Evolutionary conservation across 2,888 invertebrate species (phyloP), one percentile per base, ranked within the genome.

Genomic region (Epinotia demarniana): DNA sequence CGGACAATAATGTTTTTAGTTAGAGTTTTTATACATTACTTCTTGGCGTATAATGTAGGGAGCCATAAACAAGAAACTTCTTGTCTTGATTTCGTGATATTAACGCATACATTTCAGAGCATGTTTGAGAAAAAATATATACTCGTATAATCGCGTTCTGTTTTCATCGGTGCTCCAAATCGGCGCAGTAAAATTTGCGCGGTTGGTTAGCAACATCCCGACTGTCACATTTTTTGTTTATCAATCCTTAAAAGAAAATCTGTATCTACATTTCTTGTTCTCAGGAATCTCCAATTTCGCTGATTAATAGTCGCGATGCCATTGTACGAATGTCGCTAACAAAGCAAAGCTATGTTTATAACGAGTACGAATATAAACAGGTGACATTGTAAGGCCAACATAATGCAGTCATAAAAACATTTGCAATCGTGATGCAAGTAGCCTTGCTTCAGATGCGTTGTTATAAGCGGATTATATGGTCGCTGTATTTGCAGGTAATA

Each of bases 371-470:
- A 19, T 13, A 73, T 33, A 73, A 55, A 71, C 53, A 55, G 12
- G 23, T 61, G 64, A 61, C 75, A 75, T 58, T 64, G 63, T 58
- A 53, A 68, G 73, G 58, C n/a, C 39, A 39, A 18, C 70, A 39
- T 64, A 63, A 69, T 55, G 75, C 70, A 73, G 55, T 63, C 53
- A 61, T 61, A 53, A 53, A 53, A 61, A 11, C 69, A 16, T 55
- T 16, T n/a, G n/a, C n/a, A 39, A 33, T 69, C 70, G 74, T 75
- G 74, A 75, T 64, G 13, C 70, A 39, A 39, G 23, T 39, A 75
- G 53, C 75, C 75, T 75, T 75, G 75, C 60, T 58, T 49, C 46
- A 53, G 49, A 58, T 49, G 49, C 58, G 64, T 43, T 39, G 49
- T 49, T 53, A 64, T 70, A 60, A 49, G 53, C 64, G 12, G 19